Evolutionary conservation across 2,888 invertebrate genomes (phyloP).

Genomic region (Diaprepes abbreviatus): DNA sequence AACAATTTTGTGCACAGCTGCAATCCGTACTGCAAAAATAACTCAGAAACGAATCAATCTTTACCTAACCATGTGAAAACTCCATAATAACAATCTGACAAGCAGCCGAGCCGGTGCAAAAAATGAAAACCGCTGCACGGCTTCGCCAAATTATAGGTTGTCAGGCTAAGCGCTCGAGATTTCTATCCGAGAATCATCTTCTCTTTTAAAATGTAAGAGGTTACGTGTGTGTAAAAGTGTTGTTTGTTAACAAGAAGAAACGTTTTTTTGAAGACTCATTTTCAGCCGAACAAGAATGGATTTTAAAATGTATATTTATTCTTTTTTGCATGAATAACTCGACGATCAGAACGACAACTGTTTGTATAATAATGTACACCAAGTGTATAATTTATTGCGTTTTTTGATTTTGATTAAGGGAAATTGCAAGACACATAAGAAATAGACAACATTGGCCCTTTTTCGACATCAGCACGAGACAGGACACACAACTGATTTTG

Average conservation of each 20-base stretch:
- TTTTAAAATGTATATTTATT: neutral
- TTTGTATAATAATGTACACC: too few relatives aligned
- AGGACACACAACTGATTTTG: too few relatives aligned
- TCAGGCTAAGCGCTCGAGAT: constrained; percentile 45
- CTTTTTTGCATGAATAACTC: neutral
- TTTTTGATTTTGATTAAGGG: too few relatives aligned
- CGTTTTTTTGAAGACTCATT: constrained; percentile 26
- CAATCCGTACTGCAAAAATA: neutral
- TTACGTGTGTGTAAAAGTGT: constrained; percentile 27
- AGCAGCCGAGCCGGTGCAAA: constrained; percentile 35
- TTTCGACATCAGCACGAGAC: too few relatives aligned
- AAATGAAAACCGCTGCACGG: constrained; percentile 39
- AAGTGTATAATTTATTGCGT: too few relatives aligned
- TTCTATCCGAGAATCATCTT: constrained; percentile 47
- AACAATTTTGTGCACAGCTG: too few relatives aligned
- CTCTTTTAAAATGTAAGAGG: constrained; percentile 37
- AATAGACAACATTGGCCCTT: too few relatives aligned
- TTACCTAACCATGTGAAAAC: constrained; percentile 29
- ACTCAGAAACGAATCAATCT: neutral
- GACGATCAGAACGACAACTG: neutral
- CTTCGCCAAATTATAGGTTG: constrained; percentile 48
- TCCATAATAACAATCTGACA: constrained; percentile 41
- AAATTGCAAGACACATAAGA: too few relatives aligned
- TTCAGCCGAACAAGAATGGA: constrained; percentile 6
- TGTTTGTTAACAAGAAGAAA: constrained; percentile 42